These are phyloP conservation scores for Geophilus truncorum DNA, from an alignment of 2,888 invertebrate species.

Conservation along the genomic window DNA sequence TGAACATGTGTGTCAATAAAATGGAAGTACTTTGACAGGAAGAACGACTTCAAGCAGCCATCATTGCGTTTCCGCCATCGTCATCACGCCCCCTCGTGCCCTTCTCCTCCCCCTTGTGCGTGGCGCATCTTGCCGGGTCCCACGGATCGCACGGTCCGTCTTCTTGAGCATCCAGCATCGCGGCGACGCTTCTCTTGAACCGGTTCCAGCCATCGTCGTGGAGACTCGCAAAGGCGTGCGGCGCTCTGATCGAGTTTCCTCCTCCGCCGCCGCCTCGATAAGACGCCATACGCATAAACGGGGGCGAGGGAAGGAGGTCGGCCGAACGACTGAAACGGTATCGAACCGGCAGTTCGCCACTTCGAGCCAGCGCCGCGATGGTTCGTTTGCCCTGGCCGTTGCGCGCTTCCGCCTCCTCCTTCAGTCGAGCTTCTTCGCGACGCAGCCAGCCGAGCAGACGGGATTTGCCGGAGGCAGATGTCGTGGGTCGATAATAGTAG, in stretches of 20 bases:
- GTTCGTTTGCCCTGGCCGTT: slow-evolving; percentile 4
- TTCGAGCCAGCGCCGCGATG: slow-evolving; percentile 7
- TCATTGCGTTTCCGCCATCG: background rate
- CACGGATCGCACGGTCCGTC: background rate
- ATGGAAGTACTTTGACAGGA: slow-evolving; percentile 20
- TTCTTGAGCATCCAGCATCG: background rate
- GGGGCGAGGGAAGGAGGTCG: background rate
- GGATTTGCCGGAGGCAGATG: background rate
- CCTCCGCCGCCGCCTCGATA: background rate
- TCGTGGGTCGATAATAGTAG: background rate
- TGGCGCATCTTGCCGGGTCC: background rate
- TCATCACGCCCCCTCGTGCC: background rate
- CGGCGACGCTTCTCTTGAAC: background rate
- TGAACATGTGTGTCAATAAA: background rate
- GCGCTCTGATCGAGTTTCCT: background rate
- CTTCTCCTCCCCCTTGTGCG: slow-evolving; percentile 11
- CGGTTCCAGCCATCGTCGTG: background rate
- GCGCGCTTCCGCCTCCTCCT: background rate
- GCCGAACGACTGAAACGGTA: slow-evolving; percentile 28
- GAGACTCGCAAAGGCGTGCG: slow-evolving; percentile 29
- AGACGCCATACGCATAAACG: slow-evolving; percentile 8
- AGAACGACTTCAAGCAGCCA: background rate
- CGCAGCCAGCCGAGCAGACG: slow-evolving; percentile 23
- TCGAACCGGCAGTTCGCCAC: background rate
- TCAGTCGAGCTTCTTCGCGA: background rate